Conservation (phyloP, 2,797 vertebrate species). For the Glossophaga mutica region DNA sequence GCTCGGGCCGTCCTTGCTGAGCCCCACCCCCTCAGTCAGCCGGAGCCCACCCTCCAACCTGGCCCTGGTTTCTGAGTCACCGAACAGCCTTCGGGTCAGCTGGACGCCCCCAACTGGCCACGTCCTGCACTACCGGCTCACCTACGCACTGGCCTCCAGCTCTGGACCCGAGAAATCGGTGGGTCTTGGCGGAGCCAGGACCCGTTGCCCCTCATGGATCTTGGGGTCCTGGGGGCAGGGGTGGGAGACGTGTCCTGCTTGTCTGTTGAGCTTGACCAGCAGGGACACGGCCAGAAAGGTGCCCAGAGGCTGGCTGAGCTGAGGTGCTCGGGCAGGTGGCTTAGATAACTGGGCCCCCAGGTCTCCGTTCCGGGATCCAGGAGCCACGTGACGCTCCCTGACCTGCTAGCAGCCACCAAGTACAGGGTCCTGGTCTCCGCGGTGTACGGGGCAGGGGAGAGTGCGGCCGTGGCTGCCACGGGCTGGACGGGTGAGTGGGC, state of each 20-base stretch:
- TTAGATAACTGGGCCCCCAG: conserved; percentile 56
- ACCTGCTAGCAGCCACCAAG: conserved; percentile 87
- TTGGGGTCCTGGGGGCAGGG: background rate
- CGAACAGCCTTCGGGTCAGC: conserved; percentile 87
- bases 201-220: rapidly evolving
- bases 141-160: conserved; percentile 84
- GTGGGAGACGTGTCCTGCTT: background rate
- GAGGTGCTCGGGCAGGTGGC: background rate
- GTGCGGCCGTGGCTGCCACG: conserved; percentile 82
- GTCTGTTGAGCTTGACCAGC: rapidly evolving
- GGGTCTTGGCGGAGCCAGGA: conserved; percentile 63
- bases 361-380: conserved; percentile 86
- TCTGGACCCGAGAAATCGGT: conserved; percentile 86
- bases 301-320: background rate
- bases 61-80: conserved; percentile 86
- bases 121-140: conserved; percentile 89
- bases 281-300: rapidly evolving
- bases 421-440: conserved; percentile 90
- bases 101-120: conserved; percentile 90
- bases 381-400: conserved; percentile 82
- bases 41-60: conserved; percentile 87
- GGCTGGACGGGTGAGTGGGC: conserved; percentile 87
- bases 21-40: conserved; percentile 78
- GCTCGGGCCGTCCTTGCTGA: background rate
- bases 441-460: conserved; percentile 88